phyloP scores from a whole-genome alignment of 2,113 vertebrate species.

The Labrus mixtus region DNA sequence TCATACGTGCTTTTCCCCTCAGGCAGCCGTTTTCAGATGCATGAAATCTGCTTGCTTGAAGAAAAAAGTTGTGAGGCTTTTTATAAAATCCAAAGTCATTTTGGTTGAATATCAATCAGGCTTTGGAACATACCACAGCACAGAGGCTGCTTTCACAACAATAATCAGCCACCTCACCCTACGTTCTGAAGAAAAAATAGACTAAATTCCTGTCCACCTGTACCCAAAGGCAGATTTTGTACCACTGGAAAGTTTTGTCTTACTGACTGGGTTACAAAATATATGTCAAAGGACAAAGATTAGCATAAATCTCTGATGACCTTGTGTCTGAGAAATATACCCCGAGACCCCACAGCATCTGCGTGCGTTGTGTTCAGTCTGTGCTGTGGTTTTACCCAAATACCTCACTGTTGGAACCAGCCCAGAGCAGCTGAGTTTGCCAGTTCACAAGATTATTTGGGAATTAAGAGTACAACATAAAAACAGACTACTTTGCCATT shows the following conservation, averaged over 20 bases:
- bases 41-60: constrained; percentile 15
- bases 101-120: not conserved
- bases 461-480: no score
- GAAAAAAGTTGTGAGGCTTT: constrained; percentile 18
- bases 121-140: not conserved
- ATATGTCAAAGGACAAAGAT: not conserved
- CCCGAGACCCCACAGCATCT: no score
- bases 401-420: no score
- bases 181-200: not conserved
- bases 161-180: not conserved
- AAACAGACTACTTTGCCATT: no score
- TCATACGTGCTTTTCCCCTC: not conserved
- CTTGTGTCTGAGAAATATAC: not conserved
- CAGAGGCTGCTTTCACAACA: not conserved
- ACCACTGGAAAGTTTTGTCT: not conserved
- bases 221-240: not conserved
- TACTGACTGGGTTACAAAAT: not conserved
- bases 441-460: no score
- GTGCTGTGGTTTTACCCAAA: no score
- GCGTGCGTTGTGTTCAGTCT: no score
- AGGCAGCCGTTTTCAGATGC: constrained; percentile 6
- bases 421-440: no score
- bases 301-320: not conserved
- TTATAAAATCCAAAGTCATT: constrained; percentile 17
- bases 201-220: not conserved